Evolutionary conservation across 1,140 invertebrate genomes (phyloP), one percentile per base, ranked within the genome.

Genomic region (Aphidius gifuensis): DNA sequence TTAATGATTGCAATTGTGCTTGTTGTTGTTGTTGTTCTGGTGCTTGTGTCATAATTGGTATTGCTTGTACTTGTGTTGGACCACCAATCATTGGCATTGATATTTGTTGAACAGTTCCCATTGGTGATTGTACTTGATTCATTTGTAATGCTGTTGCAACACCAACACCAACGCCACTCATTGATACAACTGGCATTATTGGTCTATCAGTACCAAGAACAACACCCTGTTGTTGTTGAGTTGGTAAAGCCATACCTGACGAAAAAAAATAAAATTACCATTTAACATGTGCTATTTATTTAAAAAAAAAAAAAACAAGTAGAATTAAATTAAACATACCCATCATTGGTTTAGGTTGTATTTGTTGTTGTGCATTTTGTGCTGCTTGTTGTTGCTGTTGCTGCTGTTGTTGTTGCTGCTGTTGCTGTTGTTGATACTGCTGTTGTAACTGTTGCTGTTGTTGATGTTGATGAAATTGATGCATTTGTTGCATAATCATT

Each of bases 121-220:
- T 76, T 3, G 74, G 69, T 8, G 75, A 66, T 62, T 81, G 81
- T 0, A 81, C 76, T 69, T 81, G 79, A 65, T 75, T 81, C 69
- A 76, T 78, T 58, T 77, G 74, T 50, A 75, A 72, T 0, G 75
- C 59, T 6, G 73, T 65, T 69, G 77, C 73, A 6, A 76, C 71
- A 6, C 69, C 70, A 60, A 73, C 72, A 5, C 73, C 73, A 53
- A 77, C 74, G 39, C 74, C 71, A 21, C 74, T 71, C 74, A 85
- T 83, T 1, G 84, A 84, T 7, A 84, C 83, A 4, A 85, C 83
- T 6, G 83, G 82, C 82, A 83, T 83, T 11, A 85, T 83, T 1
- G 81, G 82, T 48, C 83, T 69, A 39, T 83, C 82, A 21, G 79
- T 78, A 21, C 75, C 71, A 39, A 80, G 74, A 9, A 80, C 79